Evolutionary conservation across 53 echinoderm and acorn worm genomes (phyloP).

Genomic region (Temnopleurus reevesii): DNA sequence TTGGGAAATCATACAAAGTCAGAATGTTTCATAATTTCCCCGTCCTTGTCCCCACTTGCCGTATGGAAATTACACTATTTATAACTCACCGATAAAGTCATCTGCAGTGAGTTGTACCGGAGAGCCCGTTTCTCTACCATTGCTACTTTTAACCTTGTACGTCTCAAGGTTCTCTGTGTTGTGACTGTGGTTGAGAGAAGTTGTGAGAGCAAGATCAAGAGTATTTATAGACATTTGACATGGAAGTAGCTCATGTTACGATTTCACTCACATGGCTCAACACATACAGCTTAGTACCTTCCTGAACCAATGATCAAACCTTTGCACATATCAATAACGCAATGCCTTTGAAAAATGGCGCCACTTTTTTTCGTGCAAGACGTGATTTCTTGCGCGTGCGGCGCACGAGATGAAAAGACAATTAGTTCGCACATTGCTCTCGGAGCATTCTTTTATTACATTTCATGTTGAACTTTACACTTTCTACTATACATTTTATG

Average conservation of each 20-base stretch:
- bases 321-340: background rate
- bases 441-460: no score
- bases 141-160: slow-evolving; percentile 34
- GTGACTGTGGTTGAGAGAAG: slow-evolving; percentile 47
- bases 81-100: background rate
- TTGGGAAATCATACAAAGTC: background rate
- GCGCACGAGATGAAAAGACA: no score
- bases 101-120: background rate
- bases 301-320: background rate
- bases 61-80: background rate
- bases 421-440: no score
- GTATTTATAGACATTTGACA: slow-evolving; percentile 12
- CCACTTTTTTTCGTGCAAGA: no score
- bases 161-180: slow-evolving; percentile 55
- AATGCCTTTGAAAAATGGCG: no score
- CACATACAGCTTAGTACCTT: background rate
- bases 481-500: no score
- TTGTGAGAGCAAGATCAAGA: background rate
- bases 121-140: background rate
- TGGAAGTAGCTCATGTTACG: background rate
- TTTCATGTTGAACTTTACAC: no score
- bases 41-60: background rate
- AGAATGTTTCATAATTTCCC: background rate
- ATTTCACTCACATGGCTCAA: background rate
- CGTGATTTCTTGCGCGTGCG: no score